Evolutionary conservation across 2,113 vertebrate species (phyloP), one percentile per base, ranked within the genome.

Genomic region (Psettodes erumei): DNA sequence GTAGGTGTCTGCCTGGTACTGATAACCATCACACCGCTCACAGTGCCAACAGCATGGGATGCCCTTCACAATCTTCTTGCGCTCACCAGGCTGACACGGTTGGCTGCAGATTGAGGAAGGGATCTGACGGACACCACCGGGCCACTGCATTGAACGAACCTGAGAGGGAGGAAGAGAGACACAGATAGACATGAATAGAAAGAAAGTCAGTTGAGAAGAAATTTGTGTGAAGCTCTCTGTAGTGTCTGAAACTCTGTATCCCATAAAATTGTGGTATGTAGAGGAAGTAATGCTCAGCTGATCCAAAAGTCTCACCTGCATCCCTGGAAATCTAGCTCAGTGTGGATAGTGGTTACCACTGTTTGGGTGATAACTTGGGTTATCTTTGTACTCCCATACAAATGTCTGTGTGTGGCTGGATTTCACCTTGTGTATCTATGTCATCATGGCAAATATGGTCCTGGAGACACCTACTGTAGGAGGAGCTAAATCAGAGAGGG

Each of bases 1-100:
- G 91, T 85, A 93, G 37, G 86, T 90, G 89, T 94, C 94, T 0
- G 90, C 86, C 82, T 94, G 94, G 84, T 94, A 94, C 85, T 94
- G 94, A 81, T 94, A 94, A 40, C 94, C 94, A 47, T 94, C 93
- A 1, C 94, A 94, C 13, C 93, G 92, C 63, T 94, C 94, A 1
- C 94, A 94, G 88, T 93, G 94, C 93, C 94, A 94, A 51, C 94
- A 94, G 77, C 94, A 94, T 15, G 91, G 93, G 64, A 94, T 94
- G 38, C 94, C 94, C 79, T 94, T 94, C 61, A 94, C 94, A 1
- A 90, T 90, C 78, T 94, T 94, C 87, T 94, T 94, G 28, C 94
- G 92, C 84, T 94, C 93, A 2, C 93, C 93, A 1, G 90, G 53
- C 71, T 89, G 90, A 79, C 94, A 94, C 21, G 91, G 86, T 0